A percentile compares a stretch with the other conserved stretches of the same genome.
phyloP scores from a whole-genome alignment of 53 echinoderm and acorn worm species.

The Apostichopus leukothele region DNA sequence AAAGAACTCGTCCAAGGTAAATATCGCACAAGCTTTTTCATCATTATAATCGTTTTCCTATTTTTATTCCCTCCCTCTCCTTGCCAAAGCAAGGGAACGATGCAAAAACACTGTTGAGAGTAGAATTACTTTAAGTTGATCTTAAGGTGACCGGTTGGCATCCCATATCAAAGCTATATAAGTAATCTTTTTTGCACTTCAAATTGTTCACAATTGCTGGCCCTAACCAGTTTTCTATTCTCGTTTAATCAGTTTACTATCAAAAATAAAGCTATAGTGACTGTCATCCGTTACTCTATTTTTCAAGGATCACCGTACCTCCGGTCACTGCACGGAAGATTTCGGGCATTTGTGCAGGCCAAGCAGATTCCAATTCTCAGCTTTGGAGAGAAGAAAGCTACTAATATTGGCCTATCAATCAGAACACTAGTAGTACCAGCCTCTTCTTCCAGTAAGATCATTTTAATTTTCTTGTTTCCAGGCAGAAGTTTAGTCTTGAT shows the following conservation, averaged over 20 bases:
- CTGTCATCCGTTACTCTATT: not conserved
- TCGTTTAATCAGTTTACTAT: not conserved
- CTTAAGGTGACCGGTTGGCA: no score
- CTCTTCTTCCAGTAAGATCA: conserved; percentile 75
- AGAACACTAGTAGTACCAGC: conserved; percentile 82
- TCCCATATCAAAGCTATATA: no score
- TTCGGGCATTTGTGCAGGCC: conserved; percentile 80
- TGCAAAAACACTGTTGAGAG: no score
- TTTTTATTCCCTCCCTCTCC: no score
- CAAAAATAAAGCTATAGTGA: not conserved
- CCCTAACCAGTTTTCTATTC: no score
- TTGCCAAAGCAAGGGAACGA: no score
- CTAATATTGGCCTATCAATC: conserved; percentile 83
- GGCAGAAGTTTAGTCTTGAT: no score
- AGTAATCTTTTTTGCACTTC: no score
- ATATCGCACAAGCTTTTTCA: not conserved
- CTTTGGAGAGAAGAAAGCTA: conserved; percentile 82
- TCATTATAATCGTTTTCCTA: no score
- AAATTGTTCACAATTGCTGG: no score
- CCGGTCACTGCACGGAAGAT: conserved; percentile 77
- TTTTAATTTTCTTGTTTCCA: not conserved
- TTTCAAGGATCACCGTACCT: conserved; percentile 71
- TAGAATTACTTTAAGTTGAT: no score
- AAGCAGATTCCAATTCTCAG: conserved; percentile 67
- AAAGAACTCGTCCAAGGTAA: conserved; percentile 77